Evolutionary conservation across 2,113 vertebrate species (phyloP).

Genomic region (Scalopus aquaticus): DNA sequence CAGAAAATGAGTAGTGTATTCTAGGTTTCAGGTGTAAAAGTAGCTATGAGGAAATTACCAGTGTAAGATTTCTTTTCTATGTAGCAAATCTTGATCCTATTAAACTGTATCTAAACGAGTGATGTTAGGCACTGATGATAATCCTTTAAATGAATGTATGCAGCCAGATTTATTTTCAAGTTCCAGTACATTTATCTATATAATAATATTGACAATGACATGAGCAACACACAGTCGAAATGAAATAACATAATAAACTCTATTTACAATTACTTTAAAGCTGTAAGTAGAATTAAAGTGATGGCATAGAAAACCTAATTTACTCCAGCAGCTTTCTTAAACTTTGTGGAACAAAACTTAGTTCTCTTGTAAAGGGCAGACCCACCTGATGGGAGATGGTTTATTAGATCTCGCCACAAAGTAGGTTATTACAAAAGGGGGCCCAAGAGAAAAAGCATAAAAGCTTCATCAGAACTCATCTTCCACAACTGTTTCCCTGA

Average conservation of each 20-base stretch:
- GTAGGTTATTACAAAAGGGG: not conserved
- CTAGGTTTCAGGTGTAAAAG: not conserved
- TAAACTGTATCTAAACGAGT: not conserved
- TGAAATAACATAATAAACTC: slow-evolving; percentile 25
- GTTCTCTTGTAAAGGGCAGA: not conserved
- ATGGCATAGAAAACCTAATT: not conserved
- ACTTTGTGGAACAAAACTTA: not conserved
- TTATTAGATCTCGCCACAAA: not conserved
- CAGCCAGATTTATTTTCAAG: not conserved
- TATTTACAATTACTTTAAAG: not conserved
- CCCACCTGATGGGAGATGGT: not conserved
- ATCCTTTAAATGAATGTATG: slow-evolving; percentile 13
- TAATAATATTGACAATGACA: not conserved
- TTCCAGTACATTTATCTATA: not conserved
- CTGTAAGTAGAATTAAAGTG: not conserved
- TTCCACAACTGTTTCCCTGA: not conserved
- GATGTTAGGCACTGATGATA: not conserved
- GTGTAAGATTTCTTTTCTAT: not conserved
- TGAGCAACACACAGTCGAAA: not conserved
- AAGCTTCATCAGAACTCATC: not conserved
- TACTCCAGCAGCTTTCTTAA: not conserved
- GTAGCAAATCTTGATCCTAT: not conserved
- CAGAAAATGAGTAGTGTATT: not conserved
- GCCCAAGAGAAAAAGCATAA: not conserved
- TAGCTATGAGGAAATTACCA: not conserved